A percentile compares a stretch with the other conserved stretches of the same genome.
Evolutionary conservation across 2,797 vertebrate species (phyloP).

Genomic region (Orientallactaga sibirica): DNA sequence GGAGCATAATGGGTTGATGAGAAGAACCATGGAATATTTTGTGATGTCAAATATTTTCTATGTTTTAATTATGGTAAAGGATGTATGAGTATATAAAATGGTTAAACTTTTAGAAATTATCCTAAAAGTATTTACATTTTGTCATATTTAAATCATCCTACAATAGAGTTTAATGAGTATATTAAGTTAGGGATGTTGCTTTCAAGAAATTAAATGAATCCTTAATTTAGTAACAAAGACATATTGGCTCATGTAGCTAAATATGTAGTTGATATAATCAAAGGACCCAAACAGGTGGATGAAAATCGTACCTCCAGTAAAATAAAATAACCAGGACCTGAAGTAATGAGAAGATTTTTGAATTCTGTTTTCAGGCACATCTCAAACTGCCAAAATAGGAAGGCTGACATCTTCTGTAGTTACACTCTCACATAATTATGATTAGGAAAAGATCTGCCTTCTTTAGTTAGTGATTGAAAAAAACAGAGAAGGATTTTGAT

Average conservation of each 20-base stretch:
- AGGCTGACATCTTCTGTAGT: not conserved
- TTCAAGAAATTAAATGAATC: not conserved
- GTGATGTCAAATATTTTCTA: not conserved
- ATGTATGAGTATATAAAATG: not conserved
- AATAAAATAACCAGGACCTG: not conserved
- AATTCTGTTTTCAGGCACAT: not conserved
- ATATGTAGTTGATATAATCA: conserved; percentile 7
- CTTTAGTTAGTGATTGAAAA: not conserved
- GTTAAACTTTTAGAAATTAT: no score
- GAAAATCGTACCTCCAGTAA: not conserved
- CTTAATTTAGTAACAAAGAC: not conserved
- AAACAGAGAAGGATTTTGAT: not conserved
- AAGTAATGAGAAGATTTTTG: not conserved
- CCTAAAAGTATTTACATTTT: not conserved
- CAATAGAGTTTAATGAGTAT: not conserved
- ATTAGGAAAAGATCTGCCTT: not conserved
- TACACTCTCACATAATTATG: not conserved
- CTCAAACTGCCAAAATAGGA: not conserved
- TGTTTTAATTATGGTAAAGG: not conserved
- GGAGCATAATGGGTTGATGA: not conserved
- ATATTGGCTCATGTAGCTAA: not conserved
- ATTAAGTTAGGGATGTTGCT: not conserved
- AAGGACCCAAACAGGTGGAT: not conserved
- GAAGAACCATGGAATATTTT: not conserved
- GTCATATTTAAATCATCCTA: conserved; percentile 38